These are phyloP conservation scores for Cryptotermes secundus DNA, from an alignment of 1,140 invertebrate species.

Conservation along the genomic window DNA sequence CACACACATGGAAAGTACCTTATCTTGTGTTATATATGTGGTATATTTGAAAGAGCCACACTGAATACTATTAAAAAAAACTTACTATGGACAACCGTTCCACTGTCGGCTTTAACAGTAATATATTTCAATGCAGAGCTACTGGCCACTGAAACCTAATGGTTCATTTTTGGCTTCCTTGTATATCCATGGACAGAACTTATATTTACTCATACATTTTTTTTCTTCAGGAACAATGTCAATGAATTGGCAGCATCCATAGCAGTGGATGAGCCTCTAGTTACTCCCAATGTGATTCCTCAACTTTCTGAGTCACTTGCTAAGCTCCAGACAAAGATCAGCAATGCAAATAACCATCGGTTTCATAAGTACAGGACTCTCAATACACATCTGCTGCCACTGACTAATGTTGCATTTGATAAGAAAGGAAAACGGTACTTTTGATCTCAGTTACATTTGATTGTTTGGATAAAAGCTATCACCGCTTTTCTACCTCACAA, in stretches of 20 bases:
- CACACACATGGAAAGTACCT: no score
- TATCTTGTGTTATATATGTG: no score
- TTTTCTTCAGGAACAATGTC: slow-evolving; percentile 55
- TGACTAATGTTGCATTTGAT: slow-evolving; percentile 77
- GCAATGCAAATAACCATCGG: slow-evolving; percentile 55
- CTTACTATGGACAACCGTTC: no score
- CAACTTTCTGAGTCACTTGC: slow-evolving; percentile 54
- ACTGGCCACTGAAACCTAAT: background rate
- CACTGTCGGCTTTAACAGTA: no score
- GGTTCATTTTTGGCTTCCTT: slow-evolving; percentile 3
- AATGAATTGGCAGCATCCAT: slow-evolving; percentile 53
- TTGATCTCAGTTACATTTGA: no score
- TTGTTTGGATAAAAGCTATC: no score
- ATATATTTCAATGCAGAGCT: no score
- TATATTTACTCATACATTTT: background rate
- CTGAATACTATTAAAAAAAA: no score
- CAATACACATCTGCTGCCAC: slow-evolving; percentile 70
- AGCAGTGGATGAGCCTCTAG: slow-evolving; percentile 52
- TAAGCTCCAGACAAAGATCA: slow-evolving; percentile 54
- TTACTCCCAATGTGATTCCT: slow-evolving; percentile 55
- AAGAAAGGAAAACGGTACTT: slow-evolving; percentile 61
- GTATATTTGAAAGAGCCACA: no score
- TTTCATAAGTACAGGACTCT: slow-evolving; percentile 68
- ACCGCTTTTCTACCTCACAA: no score
- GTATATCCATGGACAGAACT: background rate